Evolutionary conservation across 2,113 vertebrate genomes (phyloP).

Genomic region (Phrynosoma blainvillii): DNA sequence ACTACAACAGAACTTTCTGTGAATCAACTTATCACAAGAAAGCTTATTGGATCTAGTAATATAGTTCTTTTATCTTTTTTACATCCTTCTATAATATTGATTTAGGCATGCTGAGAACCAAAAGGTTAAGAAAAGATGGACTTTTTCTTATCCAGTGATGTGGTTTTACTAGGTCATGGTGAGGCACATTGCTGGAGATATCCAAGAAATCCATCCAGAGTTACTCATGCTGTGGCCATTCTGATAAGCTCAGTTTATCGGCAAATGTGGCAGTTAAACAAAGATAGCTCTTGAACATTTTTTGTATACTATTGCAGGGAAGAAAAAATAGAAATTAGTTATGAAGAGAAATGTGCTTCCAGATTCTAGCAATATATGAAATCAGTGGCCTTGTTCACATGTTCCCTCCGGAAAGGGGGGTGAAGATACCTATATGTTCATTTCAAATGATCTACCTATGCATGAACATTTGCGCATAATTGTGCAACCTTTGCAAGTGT

Average conservation of each 20-base stretch:
- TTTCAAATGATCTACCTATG: neutral
- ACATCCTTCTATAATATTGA: neutral
- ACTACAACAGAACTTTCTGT: conserved; percentile 26
- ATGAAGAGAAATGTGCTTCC: conserved; percentile 26
- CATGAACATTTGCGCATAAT: neutral
- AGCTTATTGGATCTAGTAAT: conserved; percentile 47
- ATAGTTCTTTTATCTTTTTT: conserved; percentile 48
- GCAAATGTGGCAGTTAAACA: conserved; percentile 58
- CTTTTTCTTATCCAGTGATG: conserved; percentile 25
- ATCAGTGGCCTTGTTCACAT: neutral
- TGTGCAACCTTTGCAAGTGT: neutral
- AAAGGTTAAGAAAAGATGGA: conserved; percentile 7
- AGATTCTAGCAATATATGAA: neutral
- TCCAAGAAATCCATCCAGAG: conserved; percentile 40
- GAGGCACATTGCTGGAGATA: conserved; percentile 13
- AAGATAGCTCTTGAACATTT: conserved; percentile 60
- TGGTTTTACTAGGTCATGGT: neutral
- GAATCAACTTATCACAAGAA: conserved; percentile 51
- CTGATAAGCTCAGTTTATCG: conserved; percentile 43
- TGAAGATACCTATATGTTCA: neutral
- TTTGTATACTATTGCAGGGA: conserved; percentile 61
- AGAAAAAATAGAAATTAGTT: conserved; percentile 51
- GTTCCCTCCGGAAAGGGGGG: too few relatives aligned
- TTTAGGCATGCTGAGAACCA: neutral
- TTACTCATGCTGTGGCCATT: conserved; percentile 44